phyloP scores from a whole-genome alignment of 2,888 invertebrate species.

The Pollenia amentaria region DNA sequence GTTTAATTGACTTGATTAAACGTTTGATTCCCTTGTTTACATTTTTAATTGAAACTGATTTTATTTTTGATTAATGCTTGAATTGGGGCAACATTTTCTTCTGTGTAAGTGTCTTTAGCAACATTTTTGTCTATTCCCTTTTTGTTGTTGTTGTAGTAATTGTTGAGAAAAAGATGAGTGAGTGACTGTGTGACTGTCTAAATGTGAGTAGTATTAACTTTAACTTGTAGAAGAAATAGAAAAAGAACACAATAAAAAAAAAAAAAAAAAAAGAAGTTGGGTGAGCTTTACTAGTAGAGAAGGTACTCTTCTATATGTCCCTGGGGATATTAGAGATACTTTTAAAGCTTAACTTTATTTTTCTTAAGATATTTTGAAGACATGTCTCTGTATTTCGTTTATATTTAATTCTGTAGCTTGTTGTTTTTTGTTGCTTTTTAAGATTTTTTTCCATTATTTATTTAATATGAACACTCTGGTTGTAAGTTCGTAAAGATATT shows the following conservation, averaged over 20 bases:
- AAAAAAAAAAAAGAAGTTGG: not conserved
- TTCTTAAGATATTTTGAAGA: constrained; percentile 70
- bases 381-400: constrained; percentile 65
- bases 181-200: constrained; percentile 70
- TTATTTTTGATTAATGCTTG: too few relatives aligned
- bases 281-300: constrained; percentile 49
- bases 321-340: constrained; percentile 73
- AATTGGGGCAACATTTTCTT: too few relatives aligned
- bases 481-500: constrained; percentile 61
- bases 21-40: too few relatives aligned
- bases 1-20: too few relatives aligned
- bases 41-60: too few relatives aligned
- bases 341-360: constrained; percentile 71
- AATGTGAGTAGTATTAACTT: constrained; percentile 67
- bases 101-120: not conserved
- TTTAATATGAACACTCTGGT: constrained; percentile 70
- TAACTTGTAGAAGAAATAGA: constrained; percentile 15
- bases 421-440: constrained; percentile 1
- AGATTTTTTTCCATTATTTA: constrained; percentile 39
- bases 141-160: not conserved
- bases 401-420: constrained; percentile 49
- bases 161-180: constrained; percentile 60
- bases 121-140: not conserved
- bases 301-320: constrained; percentile 58
- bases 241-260: constrained; percentile 5